Base-by-base conservation (phyloP, 2,113 vertebrate genomes). In the Chaenogobius annularis region DNA sequence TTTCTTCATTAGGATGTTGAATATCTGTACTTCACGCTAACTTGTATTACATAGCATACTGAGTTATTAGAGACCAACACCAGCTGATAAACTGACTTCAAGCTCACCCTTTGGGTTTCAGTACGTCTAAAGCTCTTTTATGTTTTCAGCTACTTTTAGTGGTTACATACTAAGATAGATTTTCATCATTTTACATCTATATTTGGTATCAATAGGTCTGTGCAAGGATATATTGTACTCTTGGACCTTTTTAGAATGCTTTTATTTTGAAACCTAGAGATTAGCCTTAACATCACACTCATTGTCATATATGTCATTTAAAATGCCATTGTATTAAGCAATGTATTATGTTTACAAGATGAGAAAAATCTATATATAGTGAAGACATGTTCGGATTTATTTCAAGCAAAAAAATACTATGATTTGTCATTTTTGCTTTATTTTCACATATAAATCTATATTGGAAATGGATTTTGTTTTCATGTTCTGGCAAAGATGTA, bases 41-140 rank as follows among this genome's bases (percentile, higher is more conserved):
- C 35, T 63, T 40, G 17, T 40, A 40, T 31, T 17, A 62, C 55
- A 77, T 13, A 54, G 74, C 58, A 61, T 17, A 58, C 26, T 35
- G 56, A 23, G 56, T 78, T 79, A 74, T 75, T 68, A 20, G 35
- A 71, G 82, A 83, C 84, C 85, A 85, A 87, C 88, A 87, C 85
- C 87, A 90, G 89, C 85, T 84, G 52, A 82, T 87, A 88, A 89
- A 89, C 86, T 88, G 80, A 73, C 61, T 63, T 40, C 69, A 50
- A 0, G 7, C 58, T 70, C 26, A 10, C 74, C 73, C 65, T 19
- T 72, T 75, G 52, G 13, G 69, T 14, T 43, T 8, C 55, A 68
- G 68, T 69, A 75, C 75, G 52, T 74, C 56, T 35, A 22, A 64
- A 56, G 73, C 64, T 78, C 50, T 68, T 59, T 66, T 81, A 61